phyloP scores from a whole-genome alignment of 2,797 vertebrate species.

The Micromesistius poutassou region DNA sequence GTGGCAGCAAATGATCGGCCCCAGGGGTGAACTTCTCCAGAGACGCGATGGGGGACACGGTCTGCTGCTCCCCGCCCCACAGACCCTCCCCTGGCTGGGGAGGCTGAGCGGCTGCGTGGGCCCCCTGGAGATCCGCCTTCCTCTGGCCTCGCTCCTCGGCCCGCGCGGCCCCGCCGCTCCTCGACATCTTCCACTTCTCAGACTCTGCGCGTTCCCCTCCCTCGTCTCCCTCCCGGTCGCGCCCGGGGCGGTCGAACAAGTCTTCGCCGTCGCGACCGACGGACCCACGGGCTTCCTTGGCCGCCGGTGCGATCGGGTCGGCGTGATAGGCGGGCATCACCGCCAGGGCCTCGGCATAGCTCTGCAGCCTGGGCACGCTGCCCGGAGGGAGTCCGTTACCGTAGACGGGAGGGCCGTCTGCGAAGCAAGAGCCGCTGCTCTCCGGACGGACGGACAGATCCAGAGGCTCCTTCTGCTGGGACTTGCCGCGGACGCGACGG shows the following conservation, averaged over 20 bases:
- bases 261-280: conserved; percentile 40
- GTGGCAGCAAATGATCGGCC: conserved; percentile 77
- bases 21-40: conserved; percentile 81
- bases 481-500: conserved; percentile 70
- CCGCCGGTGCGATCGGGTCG: conserved; percentile 78
- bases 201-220: conserved; percentile 63
- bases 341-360: conserved; percentile 44
- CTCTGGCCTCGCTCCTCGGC: conserved; percentile 62
- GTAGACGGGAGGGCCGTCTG: conserved; percentile 56
- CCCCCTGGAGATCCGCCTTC: conserved; percentile 68
- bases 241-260: conserved; percentile 42
- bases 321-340: conserved; percentile 57
- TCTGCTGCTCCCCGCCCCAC: conserved; percentile 48
- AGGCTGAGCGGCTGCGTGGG: conserved; percentile 61
- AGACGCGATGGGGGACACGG: conserved; percentile 51
- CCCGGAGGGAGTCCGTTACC: conserved; percentile 65
- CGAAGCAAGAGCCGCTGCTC: conserved; percentile 53
- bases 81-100: conserved; percentile 44
- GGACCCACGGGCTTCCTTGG: conserved; percentile 66
- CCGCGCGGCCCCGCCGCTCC: conserved; percentile 39
- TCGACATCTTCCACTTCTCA: conserved; percentile 53
- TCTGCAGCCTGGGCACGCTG: conserved; percentile 46
- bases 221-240: conserved; percentile 57
- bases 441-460: conserved; percentile 89
- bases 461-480: conserved; percentile 88